These are phyloP conservation scores for Chaetodon trifasciatus DNA, from an alignment of 2,797 vertebrate species.

Conservation along the genomic window DNA sequence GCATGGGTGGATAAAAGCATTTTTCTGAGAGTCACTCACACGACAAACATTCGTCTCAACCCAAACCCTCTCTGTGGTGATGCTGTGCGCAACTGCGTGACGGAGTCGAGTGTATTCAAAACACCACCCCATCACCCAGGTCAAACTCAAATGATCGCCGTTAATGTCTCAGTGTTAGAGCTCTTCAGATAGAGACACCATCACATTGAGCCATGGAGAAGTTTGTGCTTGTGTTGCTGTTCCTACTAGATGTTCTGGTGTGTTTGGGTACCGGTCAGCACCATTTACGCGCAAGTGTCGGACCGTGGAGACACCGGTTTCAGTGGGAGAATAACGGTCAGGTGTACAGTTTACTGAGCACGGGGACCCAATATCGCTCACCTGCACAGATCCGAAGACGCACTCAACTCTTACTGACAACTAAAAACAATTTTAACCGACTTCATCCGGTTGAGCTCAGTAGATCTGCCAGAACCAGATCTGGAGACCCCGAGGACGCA, in stretches of 20 bases:
- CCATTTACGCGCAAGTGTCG: slow-evolving; percentile 52
- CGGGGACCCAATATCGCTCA: slow-evolving; percentile 77
- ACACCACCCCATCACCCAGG: slow-evolving; percentile 48
- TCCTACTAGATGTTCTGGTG: slow-evolving; percentile 62
- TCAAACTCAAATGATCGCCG: slow-evolving; percentile 33
- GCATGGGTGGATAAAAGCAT: slow-evolving; percentile 24
- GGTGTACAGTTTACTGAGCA: slow-evolving; percentile 83
- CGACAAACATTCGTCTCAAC: slow-evolving; percentile 15
- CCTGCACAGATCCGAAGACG: slow-evolving; percentile 57
- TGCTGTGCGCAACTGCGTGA: slow-evolving; percentile 62
- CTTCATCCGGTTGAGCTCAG: slow-evolving; percentile 26
- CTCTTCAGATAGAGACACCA: background rate
- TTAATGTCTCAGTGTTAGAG: slow-evolving; percentile 29
- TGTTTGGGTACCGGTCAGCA: slow-evolving; percentile 72
- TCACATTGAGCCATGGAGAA: slow-evolving; percentile 69
- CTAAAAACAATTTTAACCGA: slow-evolving; percentile 45
- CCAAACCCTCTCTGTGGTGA: slow-evolving; percentile 28
- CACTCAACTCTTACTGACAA: slow-evolving; percentile 74
- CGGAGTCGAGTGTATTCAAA: slow-evolving; percentile 37
- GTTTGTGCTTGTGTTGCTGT: slow-evolving; percentile 45
- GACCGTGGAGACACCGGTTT: slow-evolving; percentile 82
- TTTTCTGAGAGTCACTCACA: slow-evolving; percentile 29
- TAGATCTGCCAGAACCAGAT: slow-evolving; percentile 48
- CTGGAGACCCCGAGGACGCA: slow-evolving; percentile 8
- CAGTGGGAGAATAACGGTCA: slow-evolving; percentile 86